Conservation (phyloP, 2,888 invertebrate species). For the Himalopsyche japonica region DNA sequence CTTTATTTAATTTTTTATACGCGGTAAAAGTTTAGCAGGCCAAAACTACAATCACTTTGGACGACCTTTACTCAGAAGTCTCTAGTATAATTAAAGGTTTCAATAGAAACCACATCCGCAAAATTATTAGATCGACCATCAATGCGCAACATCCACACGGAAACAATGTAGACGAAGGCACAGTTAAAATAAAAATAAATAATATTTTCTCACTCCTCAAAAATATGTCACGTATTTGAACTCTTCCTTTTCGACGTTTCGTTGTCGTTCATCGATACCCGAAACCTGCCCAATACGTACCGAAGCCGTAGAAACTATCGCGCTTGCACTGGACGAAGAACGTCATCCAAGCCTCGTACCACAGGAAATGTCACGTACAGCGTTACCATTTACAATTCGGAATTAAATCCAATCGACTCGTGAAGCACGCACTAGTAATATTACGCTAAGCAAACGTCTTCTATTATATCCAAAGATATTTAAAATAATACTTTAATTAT, state of each 20-base stretch:
- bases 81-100: no score
- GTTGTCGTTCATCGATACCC: not conserved
- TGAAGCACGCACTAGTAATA: not conserved
- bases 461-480: not conserved
- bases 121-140: no score
- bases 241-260: not conserved
- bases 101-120: no score
- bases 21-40: no score
- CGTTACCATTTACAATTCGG: slow-evolving; percentile 24
- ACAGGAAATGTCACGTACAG: slow-evolving; percentile 28
- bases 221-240: not conserved
- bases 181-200: no score
- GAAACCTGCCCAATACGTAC: not conserved
- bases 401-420: slow-evolving; percentile 4
- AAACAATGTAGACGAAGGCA: no score
- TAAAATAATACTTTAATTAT: no score
- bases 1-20: no score
- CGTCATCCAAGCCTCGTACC: not conserved
- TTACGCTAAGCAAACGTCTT: not conserved
- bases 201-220: not conserved
- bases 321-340: not conserved
- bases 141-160: no score
- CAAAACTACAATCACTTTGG: no score
- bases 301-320: not conserved
- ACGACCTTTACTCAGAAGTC: no score